A percentile compares a stretch with the other conserved stretches of the same genome.
phyloP scores from a whole-genome alignment of 2,888 invertebrate species.

The Synergus umbraculus region DNA sequence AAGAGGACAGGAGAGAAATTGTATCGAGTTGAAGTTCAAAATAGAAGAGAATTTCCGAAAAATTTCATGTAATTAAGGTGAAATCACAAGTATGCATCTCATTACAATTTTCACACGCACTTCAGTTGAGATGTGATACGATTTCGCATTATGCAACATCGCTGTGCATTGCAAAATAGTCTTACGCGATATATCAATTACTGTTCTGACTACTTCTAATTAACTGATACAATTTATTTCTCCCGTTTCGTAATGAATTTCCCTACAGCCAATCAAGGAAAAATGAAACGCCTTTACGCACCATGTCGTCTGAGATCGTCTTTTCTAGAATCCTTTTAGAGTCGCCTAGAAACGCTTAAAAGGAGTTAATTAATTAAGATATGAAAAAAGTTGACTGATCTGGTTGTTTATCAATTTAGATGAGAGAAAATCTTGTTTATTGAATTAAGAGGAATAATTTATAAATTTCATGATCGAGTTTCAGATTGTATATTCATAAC shows the following conservation, averaged over 20 bases:
- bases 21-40: neutral
- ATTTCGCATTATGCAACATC: neutral
- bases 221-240: slow-evolving; percentile 21
- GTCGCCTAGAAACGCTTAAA: neutral
- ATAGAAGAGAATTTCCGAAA: no score
- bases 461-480: neutral
- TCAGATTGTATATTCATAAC: neutral
- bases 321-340: slow-evolving; percentile 4
- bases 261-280: neutral
- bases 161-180: slow-evolving; percentile 28
- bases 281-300: neutral
- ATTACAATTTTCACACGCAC: slow-evolving; percentile 15
- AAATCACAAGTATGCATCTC: neutral
- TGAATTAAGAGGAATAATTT: neutral
- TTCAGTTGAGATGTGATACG: neutral
- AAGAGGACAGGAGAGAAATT: neutral
- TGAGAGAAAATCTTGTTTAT: neutral
- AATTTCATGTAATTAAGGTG: no score
- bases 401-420: neutral
- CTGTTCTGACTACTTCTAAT: slow-evolving; percentile 30
- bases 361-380: neutral
- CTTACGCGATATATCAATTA: slow-evolving; percentile 28
- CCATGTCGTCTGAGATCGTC: neutral
- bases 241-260: slow-evolving; percentile 26
- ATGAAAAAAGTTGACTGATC: neutral